Evolutionary conservation across 2,888 invertebrate genomes (phyloP).

Genomic region (Caenorhabditis sp.): DNA sequence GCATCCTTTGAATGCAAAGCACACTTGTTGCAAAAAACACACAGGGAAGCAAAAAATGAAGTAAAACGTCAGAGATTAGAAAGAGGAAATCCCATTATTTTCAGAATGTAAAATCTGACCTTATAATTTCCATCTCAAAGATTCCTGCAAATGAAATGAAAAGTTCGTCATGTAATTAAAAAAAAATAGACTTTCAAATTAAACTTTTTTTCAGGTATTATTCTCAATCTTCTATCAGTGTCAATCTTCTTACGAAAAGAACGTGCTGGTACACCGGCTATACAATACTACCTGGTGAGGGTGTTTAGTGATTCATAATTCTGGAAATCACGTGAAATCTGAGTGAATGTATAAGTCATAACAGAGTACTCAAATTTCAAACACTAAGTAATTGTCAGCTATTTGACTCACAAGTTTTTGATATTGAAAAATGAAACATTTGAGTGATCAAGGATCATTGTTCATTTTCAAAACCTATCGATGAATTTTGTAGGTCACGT

Average conservation of each 20-base stretch:
- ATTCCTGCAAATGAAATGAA: not conserved
- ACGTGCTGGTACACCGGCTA: constrained; percentile 62
- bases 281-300: constrained; percentile 68
- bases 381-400: not conserved
- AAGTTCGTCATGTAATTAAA: too few species aligned
- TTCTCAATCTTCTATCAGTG: constrained; percentile 65
- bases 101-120: too few species aligned
- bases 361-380: constrained; percentile 4
- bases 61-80: not conserved
- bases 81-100: too few species aligned
- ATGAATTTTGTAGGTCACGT: constrained; percentile 56
- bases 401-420: too few species aligned
- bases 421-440: too few species aligned
- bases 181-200: too few species aligned
- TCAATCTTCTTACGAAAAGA: constrained; percentile 65
- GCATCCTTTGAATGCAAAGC: not conserved
- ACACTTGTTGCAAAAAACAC: not conserved
- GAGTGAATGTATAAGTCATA: not conserved
- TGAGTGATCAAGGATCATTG: too few species aligned
- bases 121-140: not conserved
- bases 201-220: constrained; percentile 45
- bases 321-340: constrained; percentile 1
- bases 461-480: not conserved
- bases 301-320: not conserved
- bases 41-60: not conserved